A percentile compares a stretch with the other conserved stretches of the same genome.
phyloP scores from a whole-genome alignment of 2,888 invertebrate genomes.

The Drosophila kuntzei region DNA sequence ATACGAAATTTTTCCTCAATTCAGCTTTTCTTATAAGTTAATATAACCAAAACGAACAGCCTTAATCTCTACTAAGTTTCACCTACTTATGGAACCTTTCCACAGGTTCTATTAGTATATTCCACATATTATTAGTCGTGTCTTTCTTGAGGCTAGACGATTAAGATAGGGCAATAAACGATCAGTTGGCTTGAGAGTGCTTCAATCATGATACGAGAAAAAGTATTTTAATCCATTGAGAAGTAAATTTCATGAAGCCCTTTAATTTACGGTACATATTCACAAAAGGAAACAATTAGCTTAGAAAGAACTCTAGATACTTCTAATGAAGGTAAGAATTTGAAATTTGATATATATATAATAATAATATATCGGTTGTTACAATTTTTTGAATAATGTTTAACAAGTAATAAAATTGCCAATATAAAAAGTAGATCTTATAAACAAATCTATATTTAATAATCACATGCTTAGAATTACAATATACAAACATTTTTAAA shows the following conservation, averaged over 20 bases:
- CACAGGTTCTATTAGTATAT: neutral
- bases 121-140: neutral
- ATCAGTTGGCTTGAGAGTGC: neutral
- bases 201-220: constrained; percentile 3
- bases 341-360: neutral
- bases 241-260: neutral
- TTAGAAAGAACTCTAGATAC: neutral
- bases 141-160: neutral
- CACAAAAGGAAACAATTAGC: neutral
- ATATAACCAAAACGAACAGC: neutral
- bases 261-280: neutral
- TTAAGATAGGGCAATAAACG: constrained; percentile 2
- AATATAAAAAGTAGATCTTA: neutral
- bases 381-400: neutral
- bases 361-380: too few relatives aligned
- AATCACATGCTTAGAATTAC: neutral
- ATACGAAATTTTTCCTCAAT: neutral
- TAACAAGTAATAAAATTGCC: neutral
- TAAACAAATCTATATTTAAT: neutral
- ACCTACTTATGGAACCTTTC: neutral
- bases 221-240: constrained; percentile 3
- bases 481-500: neutral
- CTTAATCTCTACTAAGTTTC: neutral
- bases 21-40: neutral
- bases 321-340: neutral